Evolutionary conservation across 2,113 vertebrate genomes (phyloP).

Genomic region (Oreochromis niloticus): DNA sequence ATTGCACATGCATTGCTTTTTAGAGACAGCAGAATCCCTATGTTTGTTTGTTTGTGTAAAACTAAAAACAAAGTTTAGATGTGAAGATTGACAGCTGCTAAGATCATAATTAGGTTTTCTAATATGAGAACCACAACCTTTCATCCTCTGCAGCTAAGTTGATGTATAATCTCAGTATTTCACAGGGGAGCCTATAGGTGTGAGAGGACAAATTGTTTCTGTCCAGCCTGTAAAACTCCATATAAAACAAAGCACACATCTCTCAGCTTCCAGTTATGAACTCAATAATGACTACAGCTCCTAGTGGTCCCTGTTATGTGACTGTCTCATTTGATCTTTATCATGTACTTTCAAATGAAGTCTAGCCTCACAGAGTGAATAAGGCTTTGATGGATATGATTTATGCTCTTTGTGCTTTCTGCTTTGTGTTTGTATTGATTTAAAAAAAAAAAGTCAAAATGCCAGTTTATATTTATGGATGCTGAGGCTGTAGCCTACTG

Average conservation of each 20-base stretch:
- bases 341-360: background rate
- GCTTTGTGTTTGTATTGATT: background rate
- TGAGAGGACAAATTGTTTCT: background rate
- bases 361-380: background rate
- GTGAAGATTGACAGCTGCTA: background rate
- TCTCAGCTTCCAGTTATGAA: background rate
- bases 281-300: background rate
- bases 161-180: background rate
- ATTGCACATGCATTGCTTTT: background rate
- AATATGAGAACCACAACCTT: background rate
- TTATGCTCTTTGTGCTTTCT: background rate
- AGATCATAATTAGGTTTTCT: slow-evolving; percentile 7
- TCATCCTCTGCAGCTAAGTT: background rate
- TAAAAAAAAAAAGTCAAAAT: background rate
- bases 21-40: background rate
- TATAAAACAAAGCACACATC: background rate
- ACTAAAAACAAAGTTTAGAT: background rate
- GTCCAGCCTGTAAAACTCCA: background rate
- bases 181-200: slow-evolving; percentile 8
- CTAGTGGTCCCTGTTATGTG: background rate
- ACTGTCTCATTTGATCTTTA: background rate
- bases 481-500: background rate
- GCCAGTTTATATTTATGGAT: background rate
- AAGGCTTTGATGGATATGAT: background rate
- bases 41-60: background rate